Evolutionary conservation across 2,888 invertebrate species (phyloP).

Genomic region (Nebria salina): DNA sequence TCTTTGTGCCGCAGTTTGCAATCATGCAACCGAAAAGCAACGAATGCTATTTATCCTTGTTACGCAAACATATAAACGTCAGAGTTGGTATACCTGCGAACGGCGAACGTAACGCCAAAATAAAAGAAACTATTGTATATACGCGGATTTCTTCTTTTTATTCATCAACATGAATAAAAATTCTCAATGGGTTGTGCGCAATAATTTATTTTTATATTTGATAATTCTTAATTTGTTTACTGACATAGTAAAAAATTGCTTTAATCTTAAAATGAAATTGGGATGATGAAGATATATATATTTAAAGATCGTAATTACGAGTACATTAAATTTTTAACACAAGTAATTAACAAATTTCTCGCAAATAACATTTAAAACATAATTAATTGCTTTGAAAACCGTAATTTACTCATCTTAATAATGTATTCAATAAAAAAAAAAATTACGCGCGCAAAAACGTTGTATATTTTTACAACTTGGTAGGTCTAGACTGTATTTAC

Average conservation of each 20-base stretch:
- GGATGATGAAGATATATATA: not conserved
- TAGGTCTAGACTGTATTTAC: not conserved
- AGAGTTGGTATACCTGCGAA: not conserved
- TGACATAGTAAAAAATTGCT: no score
- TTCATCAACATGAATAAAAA: not conserved
- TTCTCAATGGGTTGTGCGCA: not conserved
- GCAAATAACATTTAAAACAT: slow-evolving; percentile 26
- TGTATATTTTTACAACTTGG: not conserved
- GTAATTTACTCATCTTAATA: slow-evolving; percentile 29
- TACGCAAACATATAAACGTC: not conserved
- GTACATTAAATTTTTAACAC: slow-evolving; percentile 22
- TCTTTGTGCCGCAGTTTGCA: slow-evolving; percentile 13
- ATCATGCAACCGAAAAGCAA: not conserved
- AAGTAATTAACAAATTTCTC: slow-evolving; percentile 35
- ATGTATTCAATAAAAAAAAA: not conserved
- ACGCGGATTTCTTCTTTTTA: not conserved
- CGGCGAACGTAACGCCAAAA: not conserved
- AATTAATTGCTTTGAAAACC: slow-evolving; percentile 29
- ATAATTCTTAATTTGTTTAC: no score
- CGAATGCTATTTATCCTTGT: not conserved
- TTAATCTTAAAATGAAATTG: no score
- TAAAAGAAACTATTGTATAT: not conserved
- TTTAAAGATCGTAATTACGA: not conserved
- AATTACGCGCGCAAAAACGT: not conserved
- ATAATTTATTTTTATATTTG: not conserved